Evolutionary conservation across 2,797 vertebrate species (phyloP).

Genomic region (Toxotes lorentzi): DNA sequence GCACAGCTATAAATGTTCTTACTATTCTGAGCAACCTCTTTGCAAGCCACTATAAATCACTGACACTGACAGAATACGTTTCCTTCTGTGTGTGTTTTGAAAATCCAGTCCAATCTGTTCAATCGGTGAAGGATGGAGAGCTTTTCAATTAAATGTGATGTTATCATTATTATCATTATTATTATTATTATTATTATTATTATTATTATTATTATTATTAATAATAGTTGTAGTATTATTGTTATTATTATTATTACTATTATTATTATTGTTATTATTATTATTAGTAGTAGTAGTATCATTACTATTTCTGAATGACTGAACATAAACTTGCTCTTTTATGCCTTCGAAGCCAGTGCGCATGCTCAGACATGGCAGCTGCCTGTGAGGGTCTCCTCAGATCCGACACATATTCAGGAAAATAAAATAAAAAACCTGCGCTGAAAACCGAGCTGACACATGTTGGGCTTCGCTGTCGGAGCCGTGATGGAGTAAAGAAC

Average conservation of each 20-base stretch:
- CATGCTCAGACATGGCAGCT: constrained; percentile 70
- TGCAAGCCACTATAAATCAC: constrained; percentile 14
- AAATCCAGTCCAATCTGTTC: background rate
- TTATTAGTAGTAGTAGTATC: too few species aligned
- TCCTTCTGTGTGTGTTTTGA: constrained; percentile 1
- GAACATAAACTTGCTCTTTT: background rate
- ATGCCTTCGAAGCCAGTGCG: constrained; percentile 28
- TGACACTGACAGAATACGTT: background rate
- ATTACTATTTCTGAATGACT: background rate
- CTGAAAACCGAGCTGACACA: background rate
- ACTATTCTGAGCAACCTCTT: constrained; percentile 32
- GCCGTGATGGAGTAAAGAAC: constrained; percentile 27
- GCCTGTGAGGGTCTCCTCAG: constrained; percentile 1
- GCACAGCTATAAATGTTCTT: constrained; percentile 12
- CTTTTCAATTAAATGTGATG: background rate
- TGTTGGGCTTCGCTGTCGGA: background rate
- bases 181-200: background rate
- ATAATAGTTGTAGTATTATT: too few species aligned
- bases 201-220: too few species aligned
- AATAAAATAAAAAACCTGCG: constrained; percentile 1
- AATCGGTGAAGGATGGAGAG: background rate
- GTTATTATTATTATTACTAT: too few species aligned
- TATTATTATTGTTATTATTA: too few species aligned
- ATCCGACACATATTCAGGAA: background rate
- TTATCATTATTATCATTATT: background rate